Percentiles rank a stretch among this genome's conserved stretches.
Conservation (phyloP, 2,888 invertebrate genomes). For the Allolobophora icterica region DNA sequence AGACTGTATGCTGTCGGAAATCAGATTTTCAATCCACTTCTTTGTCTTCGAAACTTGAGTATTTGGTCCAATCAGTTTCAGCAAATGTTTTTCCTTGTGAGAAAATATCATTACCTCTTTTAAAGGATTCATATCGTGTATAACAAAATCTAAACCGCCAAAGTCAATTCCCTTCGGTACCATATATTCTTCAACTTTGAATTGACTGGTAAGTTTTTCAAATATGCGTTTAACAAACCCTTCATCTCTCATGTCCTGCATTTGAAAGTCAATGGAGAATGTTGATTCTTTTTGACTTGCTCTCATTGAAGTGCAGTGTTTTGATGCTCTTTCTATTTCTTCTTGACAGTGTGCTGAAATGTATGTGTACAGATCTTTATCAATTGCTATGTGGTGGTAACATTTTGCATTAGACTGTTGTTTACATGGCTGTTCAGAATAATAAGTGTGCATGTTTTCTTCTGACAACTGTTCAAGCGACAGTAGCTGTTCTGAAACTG, state of each 20-base stretch:
- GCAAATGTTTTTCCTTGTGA: background rate
- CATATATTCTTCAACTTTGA: background rate
- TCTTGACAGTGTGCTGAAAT: background rate
- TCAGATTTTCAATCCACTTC: slow-evolving; percentile 6
- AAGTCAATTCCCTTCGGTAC: background rate
- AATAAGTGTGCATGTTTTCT: no score
- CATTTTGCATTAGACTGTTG: no score
- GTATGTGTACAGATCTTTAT: background rate
- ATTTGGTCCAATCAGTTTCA: background rate
- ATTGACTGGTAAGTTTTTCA: background rate
- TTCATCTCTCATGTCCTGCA: background rate
- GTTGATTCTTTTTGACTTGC: background rate
- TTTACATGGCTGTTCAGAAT: no score
- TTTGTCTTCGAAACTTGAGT: background rate
- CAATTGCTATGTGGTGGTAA: background rate
- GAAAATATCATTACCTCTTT: background rate
- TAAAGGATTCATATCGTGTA: background rate
- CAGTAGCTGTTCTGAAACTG: no score
- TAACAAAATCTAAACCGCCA: background rate
- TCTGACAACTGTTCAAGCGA: no score
- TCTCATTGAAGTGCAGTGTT: background rate
- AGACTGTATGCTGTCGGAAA: background rate
- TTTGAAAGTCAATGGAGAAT: background rate
- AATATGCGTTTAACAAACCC: slow-evolving; percentile 2
- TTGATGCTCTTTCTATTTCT: background rate